Conservation (phyloP, 2,113 vertebrate genomes). For the Anolis carolinensis region DNA sequence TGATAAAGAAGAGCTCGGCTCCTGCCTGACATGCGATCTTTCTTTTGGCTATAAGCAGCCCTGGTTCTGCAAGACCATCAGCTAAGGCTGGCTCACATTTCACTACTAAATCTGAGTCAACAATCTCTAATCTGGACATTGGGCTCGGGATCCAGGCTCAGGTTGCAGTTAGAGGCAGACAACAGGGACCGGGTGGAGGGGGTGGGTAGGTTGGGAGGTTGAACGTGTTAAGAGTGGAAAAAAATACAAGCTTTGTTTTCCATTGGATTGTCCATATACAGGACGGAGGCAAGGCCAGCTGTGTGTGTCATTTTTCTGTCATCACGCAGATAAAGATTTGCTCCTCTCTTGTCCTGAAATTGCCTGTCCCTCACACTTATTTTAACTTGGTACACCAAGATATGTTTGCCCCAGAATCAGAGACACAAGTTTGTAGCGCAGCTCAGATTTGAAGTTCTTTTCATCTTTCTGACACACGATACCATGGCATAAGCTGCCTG, state of each 20-base stretch:
- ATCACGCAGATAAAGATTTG: conserved; percentile 74
- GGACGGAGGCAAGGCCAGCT: conserved; percentile 64
- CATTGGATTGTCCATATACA: conserved; percentile 64
- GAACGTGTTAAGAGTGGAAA: conserved; percentile 58
- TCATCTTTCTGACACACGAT: conserved; percentile 79
- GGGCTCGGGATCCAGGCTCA: conserved; percentile 80
- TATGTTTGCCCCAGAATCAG: conserved; percentile 62
- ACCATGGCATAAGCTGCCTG: conserved; percentile 78
- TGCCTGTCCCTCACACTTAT: conserved; percentile 68
- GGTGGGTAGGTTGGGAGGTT: conserved; percentile 1
- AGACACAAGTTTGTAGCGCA: conserved; percentile 71
- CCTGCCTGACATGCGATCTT: conserved; percentile 82
- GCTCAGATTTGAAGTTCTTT: conserved; percentile 79
- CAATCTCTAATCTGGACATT: conserved; percentile 89
- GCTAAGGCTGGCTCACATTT: conserved; percentile 82
- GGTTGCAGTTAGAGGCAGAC: conserved; percentile 81
- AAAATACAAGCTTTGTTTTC: conserved; percentile 82
- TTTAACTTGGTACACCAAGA: conserved; percentile 65
- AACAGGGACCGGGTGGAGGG: conserved; percentile 62
- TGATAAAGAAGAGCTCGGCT: conserved; percentile 81
- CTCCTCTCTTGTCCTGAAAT: conserved; percentile 71
- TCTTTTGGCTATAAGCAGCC: conserved; percentile 80
- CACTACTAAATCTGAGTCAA: conserved; percentile 89
- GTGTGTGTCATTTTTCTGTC: conserved; percentile 67
- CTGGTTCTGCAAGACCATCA: conserved; percentile 83